These are phyloP conservation scores for Gerris buenoi DNA, from an alignment of 1,140 invertebrate species.

Conservation along the genomic window DNA sequence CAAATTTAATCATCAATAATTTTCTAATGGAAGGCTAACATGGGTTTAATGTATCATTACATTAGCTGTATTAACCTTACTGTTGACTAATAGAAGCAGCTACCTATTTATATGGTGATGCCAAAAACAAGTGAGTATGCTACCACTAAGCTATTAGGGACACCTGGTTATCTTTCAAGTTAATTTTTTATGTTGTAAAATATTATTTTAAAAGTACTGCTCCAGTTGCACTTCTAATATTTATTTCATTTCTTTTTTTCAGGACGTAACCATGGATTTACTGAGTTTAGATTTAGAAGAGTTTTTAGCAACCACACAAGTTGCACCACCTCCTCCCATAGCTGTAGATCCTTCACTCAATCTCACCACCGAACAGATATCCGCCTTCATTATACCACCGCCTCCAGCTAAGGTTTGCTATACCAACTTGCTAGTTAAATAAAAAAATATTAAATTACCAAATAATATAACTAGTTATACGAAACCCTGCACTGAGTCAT, in stretches of 20 bases:
- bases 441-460: not conserved
- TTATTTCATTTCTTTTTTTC: not conserved
- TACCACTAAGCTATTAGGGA: not conserved
- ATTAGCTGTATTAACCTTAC: no score
- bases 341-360: slow-evolving; percentile 42
- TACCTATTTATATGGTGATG: not conserved
- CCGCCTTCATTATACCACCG: slow-evolving; percentile 64
- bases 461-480: no score
- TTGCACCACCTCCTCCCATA: slow-evolving; percentile 55
- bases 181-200: not conserved
- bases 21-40: no score
- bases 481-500: no score
- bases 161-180: not conserved
- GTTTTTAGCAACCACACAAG: slow-evolving; percentile 62
- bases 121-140: not conserved
- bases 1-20: no score
- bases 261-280: slow-evolving; percentile 14
- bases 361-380: slow-evolving; percentile 58
- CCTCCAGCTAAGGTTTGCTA: slow-evolving; percentile 37
- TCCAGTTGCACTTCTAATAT: no score
- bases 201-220: not conserved
- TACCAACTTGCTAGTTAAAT: not conserved
- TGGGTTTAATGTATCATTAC: no score
- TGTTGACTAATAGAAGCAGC: not conserved
- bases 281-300: slow-evolving; percentile 46